phyloP scores from a whole-genome alignment of 1,140 invertebrate genomes.

The Pseudomyrmex concolor region DNA sequence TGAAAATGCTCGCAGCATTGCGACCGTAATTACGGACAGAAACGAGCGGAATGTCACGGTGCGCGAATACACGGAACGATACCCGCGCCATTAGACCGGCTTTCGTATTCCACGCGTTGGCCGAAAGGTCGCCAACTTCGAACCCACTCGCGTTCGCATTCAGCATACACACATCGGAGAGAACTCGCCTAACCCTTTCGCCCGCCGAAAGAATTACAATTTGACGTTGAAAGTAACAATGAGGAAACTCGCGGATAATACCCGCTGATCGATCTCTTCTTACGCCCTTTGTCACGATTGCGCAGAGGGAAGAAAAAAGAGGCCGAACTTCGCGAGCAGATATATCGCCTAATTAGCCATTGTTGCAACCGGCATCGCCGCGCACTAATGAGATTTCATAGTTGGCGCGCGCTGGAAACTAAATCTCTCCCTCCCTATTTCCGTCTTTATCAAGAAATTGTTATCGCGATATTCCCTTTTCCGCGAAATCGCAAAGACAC shows the following conservation, averaged over 20 bases:
- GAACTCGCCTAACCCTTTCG: background rate
- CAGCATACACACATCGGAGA: background rate
- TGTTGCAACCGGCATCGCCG: conserved; percentile 1
- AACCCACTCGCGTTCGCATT: background rate
- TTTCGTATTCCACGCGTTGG: background rate
- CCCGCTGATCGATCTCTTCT: conserved; percentile 39
- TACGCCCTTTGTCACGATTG: conserved; percentile 15
- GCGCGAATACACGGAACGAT: conserved; percentile 9
- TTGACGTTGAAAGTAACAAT: conserved; percentile 55
- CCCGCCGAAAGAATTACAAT: conserved; percentile 56
- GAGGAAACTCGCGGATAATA: conserved; percentile 21
- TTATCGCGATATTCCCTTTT: background rate
- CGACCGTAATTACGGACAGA: conserved; percentile 18
- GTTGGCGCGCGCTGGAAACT: background rate
- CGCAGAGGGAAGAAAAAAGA: too few species aligned
- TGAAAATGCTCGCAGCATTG: background rate
- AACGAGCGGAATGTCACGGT: conserved; percentile 16
- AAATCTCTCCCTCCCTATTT: background rate
- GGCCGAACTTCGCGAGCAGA: conserved; percentile 17
- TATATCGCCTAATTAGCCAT: conserved; percentile 29
- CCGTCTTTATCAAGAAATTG: conserved; percentile 8
- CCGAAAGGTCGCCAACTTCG: conserved; percentile 23
- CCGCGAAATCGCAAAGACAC: background rate
- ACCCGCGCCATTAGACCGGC: background rate
- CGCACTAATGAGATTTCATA: conserved; percentile 20